phyloP scores from a whole-genome alignment of 1,140 invertebrate genomes.

The Sogatella furcifera region DNA sequence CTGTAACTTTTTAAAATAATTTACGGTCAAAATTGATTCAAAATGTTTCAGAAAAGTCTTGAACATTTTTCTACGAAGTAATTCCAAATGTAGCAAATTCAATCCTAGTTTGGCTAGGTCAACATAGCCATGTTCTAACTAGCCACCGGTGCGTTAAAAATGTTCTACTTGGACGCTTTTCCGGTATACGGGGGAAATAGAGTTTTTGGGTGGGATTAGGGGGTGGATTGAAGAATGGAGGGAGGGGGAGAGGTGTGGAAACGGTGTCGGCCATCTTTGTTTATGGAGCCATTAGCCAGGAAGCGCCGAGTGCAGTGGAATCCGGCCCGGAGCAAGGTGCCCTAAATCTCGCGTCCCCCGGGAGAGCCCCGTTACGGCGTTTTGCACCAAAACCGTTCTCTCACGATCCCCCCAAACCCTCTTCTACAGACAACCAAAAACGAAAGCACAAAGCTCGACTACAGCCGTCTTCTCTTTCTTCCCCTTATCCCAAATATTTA shows the following conservation, averaged over 20 bases:
- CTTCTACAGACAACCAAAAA: slow-evolving; percentile 15
- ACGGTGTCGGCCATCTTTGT: slow-evolving; percentile 1
- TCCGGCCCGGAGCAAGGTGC: slow-evolving; percentile 32
- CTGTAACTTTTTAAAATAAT: too few relatives aligned
- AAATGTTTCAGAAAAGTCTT: too few relatives aligned
- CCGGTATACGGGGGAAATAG: too few relatives aligned
- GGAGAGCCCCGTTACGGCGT: slow-evolving; percentile 18
- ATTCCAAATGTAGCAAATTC: too few relatives aligned
- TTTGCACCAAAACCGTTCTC: slow-evolving; percentile 16
- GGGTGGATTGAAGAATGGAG: too few relatives aligned
- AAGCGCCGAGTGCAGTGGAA: slow-evolving; percentile 22
- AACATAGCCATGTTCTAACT: not conserved
- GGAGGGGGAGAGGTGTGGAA: too few relatives aligned
- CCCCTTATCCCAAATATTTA: slow-evolving; percentile 19
- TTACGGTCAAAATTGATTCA: too few relatives aligned
- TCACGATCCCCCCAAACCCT: slow-evolving; percentile 17
- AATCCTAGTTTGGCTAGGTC: too few relatives aligned
- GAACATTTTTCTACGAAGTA: too few relatives aligned
- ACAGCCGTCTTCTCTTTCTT: not conserved
- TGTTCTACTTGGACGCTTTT: not conserved
- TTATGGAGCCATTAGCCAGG: slow-evolving; percentile 26
- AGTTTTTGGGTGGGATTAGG: too few relatives aligned
- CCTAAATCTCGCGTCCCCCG: slow-evolving; percentile 27
- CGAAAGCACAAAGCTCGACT: slow-evolving; percentile 12
- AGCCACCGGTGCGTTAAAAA: not conserved